Evolutionary conservation across 2,113 vertebrate genomes (phyloP).

Genomic region (Cyanoderma ruficeps): DNA sequence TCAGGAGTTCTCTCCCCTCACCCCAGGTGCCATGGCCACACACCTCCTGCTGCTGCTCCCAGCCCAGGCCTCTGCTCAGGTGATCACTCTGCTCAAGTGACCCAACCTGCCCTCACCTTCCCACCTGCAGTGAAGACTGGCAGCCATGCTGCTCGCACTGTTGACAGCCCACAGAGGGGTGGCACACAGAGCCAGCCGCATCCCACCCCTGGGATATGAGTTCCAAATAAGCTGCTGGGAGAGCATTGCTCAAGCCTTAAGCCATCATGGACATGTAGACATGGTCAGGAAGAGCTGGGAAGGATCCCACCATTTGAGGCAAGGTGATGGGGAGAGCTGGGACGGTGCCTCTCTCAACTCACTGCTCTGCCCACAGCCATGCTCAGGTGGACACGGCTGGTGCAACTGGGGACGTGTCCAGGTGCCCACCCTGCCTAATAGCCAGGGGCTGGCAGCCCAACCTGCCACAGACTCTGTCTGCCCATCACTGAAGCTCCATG

Average conservation of each 20-base stretch:
- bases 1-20: background rate
- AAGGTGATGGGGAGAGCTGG: background rate
- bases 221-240: background rate
- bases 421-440: background rate
- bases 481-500: background rate
- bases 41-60: background rate
- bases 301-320: background rate
- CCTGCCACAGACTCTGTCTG: rapidly evolving
- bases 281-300: background rate
- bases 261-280: background rate
- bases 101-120: background rate
- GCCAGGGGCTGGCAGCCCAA: background rate
- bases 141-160: rapidly evolving
- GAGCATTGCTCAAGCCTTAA: background rate
- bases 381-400: background rate
- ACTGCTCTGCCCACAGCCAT: rapidly evolving
- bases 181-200: rapidly evolving
- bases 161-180: rapidly evolving
- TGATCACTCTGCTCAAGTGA: background rate
- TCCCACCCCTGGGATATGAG: rapidly evolving
- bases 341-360: background rate
- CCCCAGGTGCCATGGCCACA: background rate
- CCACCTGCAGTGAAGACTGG: rapidly evolving
- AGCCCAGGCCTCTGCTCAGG: background rate
- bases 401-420: background rate